Evolutionary conservation across 2,113 vertebrate genomes (phyloP).

Genomic region (Colinus virginianus): DNA sequence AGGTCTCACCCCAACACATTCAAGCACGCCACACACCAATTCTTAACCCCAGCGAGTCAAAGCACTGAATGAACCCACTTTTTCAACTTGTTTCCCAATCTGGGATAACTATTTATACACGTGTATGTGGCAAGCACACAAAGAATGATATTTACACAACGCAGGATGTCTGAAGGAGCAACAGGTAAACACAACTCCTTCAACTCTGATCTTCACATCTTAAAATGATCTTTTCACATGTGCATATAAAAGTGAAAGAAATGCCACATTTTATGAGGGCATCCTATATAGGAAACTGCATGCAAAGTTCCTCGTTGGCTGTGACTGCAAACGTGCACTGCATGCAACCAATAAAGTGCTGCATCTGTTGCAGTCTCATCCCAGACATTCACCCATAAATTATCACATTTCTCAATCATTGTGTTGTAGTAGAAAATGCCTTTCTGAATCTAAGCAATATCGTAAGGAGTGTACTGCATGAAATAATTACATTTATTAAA

Average conservation of each 20-base stretch:
- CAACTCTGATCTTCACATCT: neutral
- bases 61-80: neutral
- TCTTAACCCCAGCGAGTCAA: neutral
- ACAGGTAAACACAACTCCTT: neutral
- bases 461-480: fast-evolving
- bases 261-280: fast-evolving
- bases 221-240: neutral
- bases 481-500: neutral
- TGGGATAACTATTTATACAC: neutral
- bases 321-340: fast-evolving
- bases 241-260: neutral
- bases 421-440: neutral
- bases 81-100: fast-evolving
- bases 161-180: neutral
- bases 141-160: neutral
- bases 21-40: neutral
- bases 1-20: neutral
- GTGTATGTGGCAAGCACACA: fast-evolving
- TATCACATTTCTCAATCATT: neutral
- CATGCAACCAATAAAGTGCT: neutral
- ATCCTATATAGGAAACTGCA: neutral
- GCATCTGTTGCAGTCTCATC: neutral
- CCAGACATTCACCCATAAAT: neutral
- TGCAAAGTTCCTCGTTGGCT: fast-evolving
- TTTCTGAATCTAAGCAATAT: neutral